These are phyloP conservation scores for Entosphenus tridentatus DNA, from an alignment of 2,113 vertebrate genomes.

Conservation along the genomic window DNA sequence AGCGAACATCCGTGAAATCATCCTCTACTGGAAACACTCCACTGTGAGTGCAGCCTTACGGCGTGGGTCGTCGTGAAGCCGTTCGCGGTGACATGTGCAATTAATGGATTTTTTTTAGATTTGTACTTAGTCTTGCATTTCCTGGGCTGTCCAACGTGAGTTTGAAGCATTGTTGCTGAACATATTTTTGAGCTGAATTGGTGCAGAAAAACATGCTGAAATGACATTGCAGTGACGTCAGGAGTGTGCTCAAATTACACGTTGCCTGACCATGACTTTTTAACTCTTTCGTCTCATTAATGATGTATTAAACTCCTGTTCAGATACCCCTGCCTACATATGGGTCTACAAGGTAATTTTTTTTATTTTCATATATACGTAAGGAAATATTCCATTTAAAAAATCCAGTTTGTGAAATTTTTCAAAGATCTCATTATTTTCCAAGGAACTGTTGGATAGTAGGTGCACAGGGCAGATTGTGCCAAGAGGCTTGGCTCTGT, in stretches of 20 bases:
- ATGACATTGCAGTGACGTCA: neutral
- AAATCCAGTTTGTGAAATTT: no score
- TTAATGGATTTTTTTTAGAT: neutral
- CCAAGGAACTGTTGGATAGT: no score
- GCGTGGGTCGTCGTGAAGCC: no score
- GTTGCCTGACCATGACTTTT: neutral
- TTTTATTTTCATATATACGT: no score
- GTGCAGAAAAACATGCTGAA: neutral
- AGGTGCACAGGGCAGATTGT: no score
- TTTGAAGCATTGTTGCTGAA: neutral
- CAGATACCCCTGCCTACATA: no score
- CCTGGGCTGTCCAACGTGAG: neutral
- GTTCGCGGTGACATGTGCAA: neutral
- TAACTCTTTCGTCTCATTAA: no score
- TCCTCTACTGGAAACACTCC: conserved; percentile 73
- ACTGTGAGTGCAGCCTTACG: conserved; percentile 25
- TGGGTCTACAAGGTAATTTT: no score
- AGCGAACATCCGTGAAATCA: conserved; percentile 59
- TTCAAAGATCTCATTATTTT: no score
- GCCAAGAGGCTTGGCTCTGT: no score
- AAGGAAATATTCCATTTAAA: no score
- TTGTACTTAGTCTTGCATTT: conserved; percentile 1
- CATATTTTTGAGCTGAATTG: neutral
- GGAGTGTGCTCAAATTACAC: neutral
- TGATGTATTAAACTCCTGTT: no score